These are phyloP conservation scores for Spea hammondii DNA, from an alignment of 2,797 vertebrate species.

Conservation along the genomic window DNA sequence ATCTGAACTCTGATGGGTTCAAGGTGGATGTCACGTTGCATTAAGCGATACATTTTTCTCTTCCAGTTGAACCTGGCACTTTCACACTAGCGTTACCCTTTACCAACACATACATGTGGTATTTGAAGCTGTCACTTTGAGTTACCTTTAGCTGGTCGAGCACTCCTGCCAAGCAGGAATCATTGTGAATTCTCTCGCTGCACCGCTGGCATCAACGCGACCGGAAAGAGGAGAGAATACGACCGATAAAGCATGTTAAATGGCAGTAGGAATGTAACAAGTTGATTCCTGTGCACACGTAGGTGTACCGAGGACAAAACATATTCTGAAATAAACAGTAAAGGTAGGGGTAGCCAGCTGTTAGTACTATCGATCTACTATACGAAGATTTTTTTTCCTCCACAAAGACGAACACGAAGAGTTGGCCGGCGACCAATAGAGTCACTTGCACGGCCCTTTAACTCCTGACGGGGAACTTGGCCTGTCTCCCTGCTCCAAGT, in stretches of 20 bases:
- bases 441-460: too few species aligned
- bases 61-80: constrained; percentile 4
- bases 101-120: not conserved
- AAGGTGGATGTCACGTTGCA: not conserved
- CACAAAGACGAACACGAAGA: too few species aligned
- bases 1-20: not conserved
- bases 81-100: not conserved
- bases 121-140: constrained; percentile 19
- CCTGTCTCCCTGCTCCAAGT: too few species aligned
- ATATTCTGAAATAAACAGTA: not conserved
- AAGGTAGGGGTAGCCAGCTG: too few species aligned
- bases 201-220: constrained; percentile 12
- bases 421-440: too few species aligned
- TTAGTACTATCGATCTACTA: too few species aligned
- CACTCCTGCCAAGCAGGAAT: constrained; percentile 6
- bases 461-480: too few species aligned
- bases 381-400: too few species aligned
- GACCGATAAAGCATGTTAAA: constrained; percentile 23
- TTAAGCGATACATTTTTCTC: constrained; percentile 14
- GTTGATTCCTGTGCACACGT: constrained; percentile 2
- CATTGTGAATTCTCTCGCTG: not conserved
- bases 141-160: constrained; percentile 18
- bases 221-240: not conserved
- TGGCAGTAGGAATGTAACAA: not conserved
- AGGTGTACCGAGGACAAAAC: constrained; percentile 6